These are phyloP conservation scores for Vulpes ferrilata DNA, from an alignment of 2,113 vertebrate genomes.

Conservation along the genomic window DNA sequence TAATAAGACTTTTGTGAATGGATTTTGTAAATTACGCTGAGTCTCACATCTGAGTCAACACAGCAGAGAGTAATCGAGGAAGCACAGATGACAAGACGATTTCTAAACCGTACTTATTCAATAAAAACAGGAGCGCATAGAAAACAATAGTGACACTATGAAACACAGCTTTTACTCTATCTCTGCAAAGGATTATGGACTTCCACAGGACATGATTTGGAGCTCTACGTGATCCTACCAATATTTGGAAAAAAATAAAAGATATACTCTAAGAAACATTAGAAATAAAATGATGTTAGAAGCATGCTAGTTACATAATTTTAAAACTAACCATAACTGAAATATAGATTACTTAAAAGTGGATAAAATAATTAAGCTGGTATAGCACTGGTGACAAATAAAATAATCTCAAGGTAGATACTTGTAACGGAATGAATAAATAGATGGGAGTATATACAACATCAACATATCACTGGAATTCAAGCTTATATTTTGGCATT, in stretches of 20 bases:
- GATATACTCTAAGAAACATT: background rate
- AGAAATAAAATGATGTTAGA: slow-evolving; percentile 3
- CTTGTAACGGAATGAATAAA: background rate
- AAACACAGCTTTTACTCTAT: background rate
- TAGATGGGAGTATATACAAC: background rate
- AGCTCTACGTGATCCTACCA: background rate
- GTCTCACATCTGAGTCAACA: background rate
- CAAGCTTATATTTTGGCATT: background rate
- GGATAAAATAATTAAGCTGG: background rate
- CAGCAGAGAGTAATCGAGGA: background rate
- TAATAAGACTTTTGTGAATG: background rate
- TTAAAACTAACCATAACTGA: background rate
- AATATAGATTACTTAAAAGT: slow-evolving; percentile 8
- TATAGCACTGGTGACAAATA: background rate
- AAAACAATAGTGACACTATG: background rate
- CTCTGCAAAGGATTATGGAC: background rate
- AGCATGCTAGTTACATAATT: background rate
- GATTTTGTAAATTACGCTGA: background rate
- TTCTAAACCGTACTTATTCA: background rate
- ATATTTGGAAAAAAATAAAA: background rate
- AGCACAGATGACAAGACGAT: background rate
- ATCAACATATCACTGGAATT: background rate
- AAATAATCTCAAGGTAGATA: background rate
- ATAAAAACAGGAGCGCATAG: background rate
- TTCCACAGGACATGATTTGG: background rate